Conservation (phyloP, 2,113 vertebrate species). For the Amblyopsis rosae region DNA sequence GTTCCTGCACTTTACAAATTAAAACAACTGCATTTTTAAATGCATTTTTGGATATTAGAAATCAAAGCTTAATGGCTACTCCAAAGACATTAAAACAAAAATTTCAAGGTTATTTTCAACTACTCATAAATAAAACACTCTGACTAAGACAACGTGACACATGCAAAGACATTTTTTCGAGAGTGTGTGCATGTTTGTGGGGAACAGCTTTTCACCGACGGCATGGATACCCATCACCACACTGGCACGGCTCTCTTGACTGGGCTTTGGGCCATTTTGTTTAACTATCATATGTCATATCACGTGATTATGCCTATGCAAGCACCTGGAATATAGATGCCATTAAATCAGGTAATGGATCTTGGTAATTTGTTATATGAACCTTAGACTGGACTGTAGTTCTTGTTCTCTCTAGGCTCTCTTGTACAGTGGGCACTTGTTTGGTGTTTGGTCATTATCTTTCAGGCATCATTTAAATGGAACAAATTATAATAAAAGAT, state of each 20-base stretch:
- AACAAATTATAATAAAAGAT: too few species aligned
- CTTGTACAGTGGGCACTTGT: background rate
- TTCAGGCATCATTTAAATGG: background rate
- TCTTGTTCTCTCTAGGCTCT: background rate
- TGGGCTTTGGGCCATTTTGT: constrained; percentile 30
- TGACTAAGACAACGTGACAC: background rate
- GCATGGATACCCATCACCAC: constrained; percentile 28
- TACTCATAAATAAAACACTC: background rate
- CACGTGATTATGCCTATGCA: constrained; percentile 39
- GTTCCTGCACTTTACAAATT: too few species aligned
- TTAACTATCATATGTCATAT: constrained; percentile 46
- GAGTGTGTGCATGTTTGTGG: background rate
- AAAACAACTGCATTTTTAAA: too few species aligned
- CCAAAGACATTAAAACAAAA: background rate
- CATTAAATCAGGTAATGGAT: constrained; percentile 62
- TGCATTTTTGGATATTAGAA: too few species aligned
- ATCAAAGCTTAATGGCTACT: background rate
- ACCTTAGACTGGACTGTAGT: constrained; percentile 14
- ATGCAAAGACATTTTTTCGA: background rate
- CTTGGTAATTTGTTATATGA: constrained; percentile 51
- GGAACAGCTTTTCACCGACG: constrained; percentile 16
- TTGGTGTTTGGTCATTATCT: constrained; percentile 8
- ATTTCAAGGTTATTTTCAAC: background rate
- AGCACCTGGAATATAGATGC: constrained; percentile 50
- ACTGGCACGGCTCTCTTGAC: constrained; percentile 12